Evolutionary conservation across 2,113 vertebrate genomes (phyloP).

Genomic region (Phodopus roborovskii): DNA sequence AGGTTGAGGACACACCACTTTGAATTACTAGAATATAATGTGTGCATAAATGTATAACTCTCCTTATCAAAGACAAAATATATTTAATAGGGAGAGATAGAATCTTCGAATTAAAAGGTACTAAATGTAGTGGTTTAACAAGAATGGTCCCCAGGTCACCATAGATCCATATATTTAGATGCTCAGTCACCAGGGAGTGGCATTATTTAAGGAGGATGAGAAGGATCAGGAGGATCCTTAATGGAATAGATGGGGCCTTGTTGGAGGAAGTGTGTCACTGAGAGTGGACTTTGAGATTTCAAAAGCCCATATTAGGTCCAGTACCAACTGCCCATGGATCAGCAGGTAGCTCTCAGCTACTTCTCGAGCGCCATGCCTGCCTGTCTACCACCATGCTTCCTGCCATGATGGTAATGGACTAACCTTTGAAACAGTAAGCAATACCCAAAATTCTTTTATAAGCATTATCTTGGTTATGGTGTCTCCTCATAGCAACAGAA

Average conservation of each 20-base stretch:
- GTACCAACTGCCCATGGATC: not conserved
- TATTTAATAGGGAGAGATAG: not conserved
- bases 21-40: not conserved
- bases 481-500: not conserved
- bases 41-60: not conserved
- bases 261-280: not conserved
- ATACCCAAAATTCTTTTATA: not conserved
- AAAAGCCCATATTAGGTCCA: not conserved
- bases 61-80: constrained; percentile 4
- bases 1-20: not conserved
- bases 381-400: too few species aligned
- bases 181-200: not conserved
- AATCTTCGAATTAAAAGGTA: not conserved
- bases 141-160: too few species aligned
- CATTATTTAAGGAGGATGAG: not conserved
- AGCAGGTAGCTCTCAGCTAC: not conserved
- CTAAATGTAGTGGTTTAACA: not conserved
- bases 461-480: not conserved
- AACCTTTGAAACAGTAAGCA: not conserved
- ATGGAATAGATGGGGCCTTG: not conserved
- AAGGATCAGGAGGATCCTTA: not conserved
- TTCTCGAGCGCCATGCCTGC: not conserved
- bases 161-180: not conserved
- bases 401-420: not conserved
- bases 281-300: not conserved